Base-by-base conservation (phyloP, 1,140 invertebrate genomes). In the Trachymyrmex cornetzi region DNA sequence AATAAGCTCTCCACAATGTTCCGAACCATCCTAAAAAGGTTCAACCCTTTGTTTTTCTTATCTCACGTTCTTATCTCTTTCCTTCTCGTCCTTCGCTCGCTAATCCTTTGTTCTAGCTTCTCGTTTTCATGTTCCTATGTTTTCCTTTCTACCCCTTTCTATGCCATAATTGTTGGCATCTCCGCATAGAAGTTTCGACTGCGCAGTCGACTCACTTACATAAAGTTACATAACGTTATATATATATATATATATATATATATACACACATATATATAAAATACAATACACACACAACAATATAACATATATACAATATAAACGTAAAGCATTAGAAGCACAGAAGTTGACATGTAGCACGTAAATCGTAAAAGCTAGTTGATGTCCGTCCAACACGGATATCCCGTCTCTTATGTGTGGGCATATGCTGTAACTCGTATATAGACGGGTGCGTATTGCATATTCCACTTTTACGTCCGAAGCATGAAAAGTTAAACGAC, bases 341-440 rank as follows among this genome's bases (percentile, higher is more conserved):
- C 61, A 86, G 86, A 82, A 86, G 89, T 91, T 87, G 82, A 59
- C 90, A 90, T 88, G 75, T 91, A 91, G 88, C 89, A 91, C 91
- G 89, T 93, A 93, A 92, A 89, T 93, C 93, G 92, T 93, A 93
- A 94, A 94, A 93, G 90, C 91, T 90, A 89, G 89, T 89, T 89
- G 89, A 69, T 77, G 88, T 85, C 53, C 67, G 81, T 89, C 53
- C 74, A 80, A 86, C 86, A 88, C 81, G 75, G 63, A 48, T 74
- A 88, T 59, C 53, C 24, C 53, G 19, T 1, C 3, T 86, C 14
- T 50, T 22, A 38, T 9, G 22, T 61, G 57, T 34, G n/a, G 16
- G 38, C 30, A 44, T 64, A 57, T 19, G 12, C 11, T 69, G 38
- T 22, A 69, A 48, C 38, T 38, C 63, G 63, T 24, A 19, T 22